Evolutionary conservation across 2,113 vertebrate genomes (phyloP), one percentile per base, ranked within the genome.

Genomic region (Cheilinus undulatus): DNA sequence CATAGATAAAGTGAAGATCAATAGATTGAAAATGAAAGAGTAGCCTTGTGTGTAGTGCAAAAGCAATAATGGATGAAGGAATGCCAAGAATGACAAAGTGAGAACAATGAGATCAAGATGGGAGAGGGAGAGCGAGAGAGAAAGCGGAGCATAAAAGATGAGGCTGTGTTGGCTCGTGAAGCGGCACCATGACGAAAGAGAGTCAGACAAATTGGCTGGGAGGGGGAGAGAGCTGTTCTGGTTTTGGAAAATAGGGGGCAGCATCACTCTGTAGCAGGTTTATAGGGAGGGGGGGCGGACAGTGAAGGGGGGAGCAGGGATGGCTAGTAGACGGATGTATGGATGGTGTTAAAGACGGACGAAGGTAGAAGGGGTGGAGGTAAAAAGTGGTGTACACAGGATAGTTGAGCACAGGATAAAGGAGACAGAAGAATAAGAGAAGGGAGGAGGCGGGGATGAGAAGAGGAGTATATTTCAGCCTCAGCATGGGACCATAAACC

Each of bases 231-330:
- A 22, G 58, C 2, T 1, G 3, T 73, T 50, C 53, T 32, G 20
- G 23, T 0, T 53, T 23, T 40, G 13, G 58, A 50, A 58, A 63
- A 88, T 46, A 89, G 89, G 76, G 82, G 89, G 89, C 89, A 91
- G 82, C 78, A 46, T 85, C 80, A 83, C 81, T 75, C 87, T 88
- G 69, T 54, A 57, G 26, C 53, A 71, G 26, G 36, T 45, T 70
- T 3, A 50, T 5, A 48, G 50, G 36, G 3, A 34, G 46, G 9
- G 10, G 65, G 20, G 42, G 57, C 53, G 56, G 48, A 24, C 26
- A 3, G 38, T 5, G 26, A 58, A 34, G 61, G 54, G 23, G 58
- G 67, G 49, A 38, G 36, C 11, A 36, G 57, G 52, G 40, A 62
- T 2, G 24, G 43, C 27, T 50, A 56, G 38, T 28, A 63, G 68